phyloP scores from a whole-genome alignment of 2,888 invertebrate genomes.

The Platypus cylindrus region DNA sequence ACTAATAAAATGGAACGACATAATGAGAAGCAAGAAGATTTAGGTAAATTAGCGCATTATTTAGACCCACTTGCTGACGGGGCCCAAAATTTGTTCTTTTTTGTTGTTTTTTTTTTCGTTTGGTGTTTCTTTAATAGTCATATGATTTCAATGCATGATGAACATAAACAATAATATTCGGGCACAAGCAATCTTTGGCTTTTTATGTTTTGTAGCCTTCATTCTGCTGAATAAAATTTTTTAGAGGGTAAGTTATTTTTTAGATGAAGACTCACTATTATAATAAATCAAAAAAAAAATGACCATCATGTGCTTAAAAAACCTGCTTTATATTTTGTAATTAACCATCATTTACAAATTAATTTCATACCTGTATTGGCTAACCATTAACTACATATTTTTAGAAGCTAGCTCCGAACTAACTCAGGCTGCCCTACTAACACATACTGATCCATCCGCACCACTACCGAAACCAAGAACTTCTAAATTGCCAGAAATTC shows the following conservation, averaged over 20 bases:
- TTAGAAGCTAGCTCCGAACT: constrained; percentile 35
- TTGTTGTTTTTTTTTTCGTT: constrained; percentile 16
- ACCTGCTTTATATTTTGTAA: constrained; percentile 11
- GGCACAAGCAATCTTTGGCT: constrained; percentile 30
- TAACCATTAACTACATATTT: constrained; percentile 35
- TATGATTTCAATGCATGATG: too few species aligned
- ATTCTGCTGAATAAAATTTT: constrained; percentile 16
- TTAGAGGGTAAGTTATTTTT: constrained; percentile 12
- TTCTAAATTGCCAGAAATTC: constrained; percentile 23
- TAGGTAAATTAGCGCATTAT: constrained; percentile 14
- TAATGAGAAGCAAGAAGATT: constrained; percentile 4
- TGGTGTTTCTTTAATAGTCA: background rate
- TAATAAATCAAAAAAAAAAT: too few species aligned
- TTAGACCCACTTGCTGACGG: constrained; percentile 22
- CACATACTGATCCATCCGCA: constrained; percentile 28
- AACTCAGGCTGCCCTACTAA: constrained; percentile 28
- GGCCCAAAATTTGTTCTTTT: constrained; percentile 37
- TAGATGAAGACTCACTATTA: constrained; percentile 4
- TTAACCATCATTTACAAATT: too few species aligned
- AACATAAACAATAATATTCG: too few species aligned
- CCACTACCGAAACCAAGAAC: constrained; percentile 41
- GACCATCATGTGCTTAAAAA: constrained; percentile 5
- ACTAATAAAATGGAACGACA: constrained; percentile 14
- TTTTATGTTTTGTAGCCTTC: constrained; percentile 17
- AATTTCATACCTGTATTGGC: constrained; percentile 27